These are phyloP conservation scores for Orientallactaga bullata DNA, from an alignment of 2,113 vertebrate species.

Conservation along the genomic window DNA sequence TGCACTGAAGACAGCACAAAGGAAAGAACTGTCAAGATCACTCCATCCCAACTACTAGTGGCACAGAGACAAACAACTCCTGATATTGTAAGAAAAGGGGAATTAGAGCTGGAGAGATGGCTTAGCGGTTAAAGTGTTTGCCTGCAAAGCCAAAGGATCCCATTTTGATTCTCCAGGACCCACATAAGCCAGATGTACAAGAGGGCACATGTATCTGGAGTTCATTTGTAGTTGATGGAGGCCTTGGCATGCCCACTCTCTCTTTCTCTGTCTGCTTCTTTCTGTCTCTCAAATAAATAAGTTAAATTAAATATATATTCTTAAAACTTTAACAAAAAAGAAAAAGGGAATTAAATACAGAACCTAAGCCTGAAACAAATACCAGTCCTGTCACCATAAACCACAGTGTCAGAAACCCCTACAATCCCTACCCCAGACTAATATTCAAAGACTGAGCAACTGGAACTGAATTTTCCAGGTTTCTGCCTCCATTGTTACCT, in stretches of 20 bases:
- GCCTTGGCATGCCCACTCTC: no score
- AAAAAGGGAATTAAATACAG: neutral
- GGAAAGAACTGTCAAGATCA: neutral
- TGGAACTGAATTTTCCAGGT: neutral
- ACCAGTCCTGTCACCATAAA: neutral
- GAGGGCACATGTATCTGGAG: no score
- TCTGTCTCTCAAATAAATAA: no score
- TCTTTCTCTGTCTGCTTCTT: no score
- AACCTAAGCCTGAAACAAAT: neutral
- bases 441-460: neutral
- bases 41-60: neutral
- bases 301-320: no score
- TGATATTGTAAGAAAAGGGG: neutral
- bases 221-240: no score
- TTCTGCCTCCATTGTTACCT: neutral
- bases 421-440: neutral
- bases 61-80: neutral
- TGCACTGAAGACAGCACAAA: neutral
- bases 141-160: no score
- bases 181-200: no score
- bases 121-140: no score
- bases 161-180: no score
- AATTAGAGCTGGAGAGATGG: no score
- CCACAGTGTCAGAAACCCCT: neutral
- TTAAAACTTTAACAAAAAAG: no score